These are phyloP conservation scores for Calycopis cecrops DNA, from an alignment of 1,140 invertebrate genomes.

Conservation along the genomic window DNA sequence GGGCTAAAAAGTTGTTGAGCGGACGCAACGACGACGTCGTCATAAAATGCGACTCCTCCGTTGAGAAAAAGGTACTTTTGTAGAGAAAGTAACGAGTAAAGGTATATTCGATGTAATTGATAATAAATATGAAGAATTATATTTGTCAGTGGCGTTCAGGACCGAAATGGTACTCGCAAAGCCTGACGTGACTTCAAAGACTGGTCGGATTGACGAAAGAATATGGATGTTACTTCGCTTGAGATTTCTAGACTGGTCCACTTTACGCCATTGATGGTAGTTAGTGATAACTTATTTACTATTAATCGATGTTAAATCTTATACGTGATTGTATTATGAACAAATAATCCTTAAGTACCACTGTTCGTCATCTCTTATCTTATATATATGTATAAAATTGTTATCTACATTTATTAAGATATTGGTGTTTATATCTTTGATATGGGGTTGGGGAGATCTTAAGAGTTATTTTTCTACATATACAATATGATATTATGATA, in stretches of 20 bases:
- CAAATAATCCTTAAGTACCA: not conserved
- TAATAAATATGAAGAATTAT: no score
- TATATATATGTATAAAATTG: constrained; percentile 10
- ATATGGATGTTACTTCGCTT: no score
- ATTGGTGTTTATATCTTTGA: constrained; percentile 8
- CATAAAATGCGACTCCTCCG: constrained; percentile 39
- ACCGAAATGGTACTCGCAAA: no score
- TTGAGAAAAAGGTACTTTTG: constrained; percentile 52
- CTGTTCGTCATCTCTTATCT: constrained; percentile 1
- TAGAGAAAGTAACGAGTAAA: constrained; percentile 24
- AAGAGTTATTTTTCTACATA: constrained; percentile 11
- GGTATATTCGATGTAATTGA: no score
- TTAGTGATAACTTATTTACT: constrained; percentile 4
- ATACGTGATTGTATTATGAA: no score
- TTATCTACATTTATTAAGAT: constrained; percentile 10
- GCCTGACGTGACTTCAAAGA: no score
- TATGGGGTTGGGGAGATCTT: constrained; percentile 4
- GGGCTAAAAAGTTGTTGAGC: constrained; percentile 53
- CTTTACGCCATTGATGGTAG: not conserved
- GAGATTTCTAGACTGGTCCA: no score
- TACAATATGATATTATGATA: constrained; percentile 10
- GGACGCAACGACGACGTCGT: constrained; percentile 40
- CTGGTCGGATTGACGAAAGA: no score
- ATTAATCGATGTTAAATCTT: no score
- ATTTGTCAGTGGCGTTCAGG: no score